Evolutionary conservation across 1,140 invertebrate species (phyloP).

Genomic region (Hylyphantes graminicola): DNA sequence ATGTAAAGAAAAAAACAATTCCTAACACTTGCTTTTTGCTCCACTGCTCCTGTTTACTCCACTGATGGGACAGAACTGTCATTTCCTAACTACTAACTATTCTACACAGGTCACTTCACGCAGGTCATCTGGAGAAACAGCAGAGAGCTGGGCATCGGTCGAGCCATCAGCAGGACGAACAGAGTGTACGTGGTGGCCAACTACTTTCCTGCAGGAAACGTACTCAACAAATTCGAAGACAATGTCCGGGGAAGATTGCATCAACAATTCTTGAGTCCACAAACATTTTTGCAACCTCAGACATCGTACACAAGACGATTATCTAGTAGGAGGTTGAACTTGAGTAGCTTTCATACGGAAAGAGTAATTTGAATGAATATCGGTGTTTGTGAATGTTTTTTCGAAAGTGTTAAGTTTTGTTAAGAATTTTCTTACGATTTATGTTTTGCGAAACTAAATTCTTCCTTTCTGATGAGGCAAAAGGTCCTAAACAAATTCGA

Average conservation of each 20-base stretch:
- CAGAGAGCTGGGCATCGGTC: slow-evolving; percentile 79
- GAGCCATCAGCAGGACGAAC: slow-evolving; percentile 73
- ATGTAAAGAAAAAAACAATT: no score
- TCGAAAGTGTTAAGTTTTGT: no score
- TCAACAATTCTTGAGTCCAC: neutral
- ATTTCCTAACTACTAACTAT: neutral
- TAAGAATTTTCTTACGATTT: no score
- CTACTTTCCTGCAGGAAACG: slow-evolving; percentile 87
- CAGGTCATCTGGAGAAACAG: slow-evolving; percentile 77
- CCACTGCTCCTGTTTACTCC: neutral
- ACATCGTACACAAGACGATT: neutral
- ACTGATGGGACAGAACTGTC: neutral
- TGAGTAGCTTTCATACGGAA: neutral
- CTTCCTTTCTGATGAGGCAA: no score
- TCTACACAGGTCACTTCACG: slow-evolving; percentile 66
- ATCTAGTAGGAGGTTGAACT: neutral
- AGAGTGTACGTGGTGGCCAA: slow-evolving; percentile 84
- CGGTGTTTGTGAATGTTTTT: no score
- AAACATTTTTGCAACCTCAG: neutral
- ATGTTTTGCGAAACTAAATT: no score
- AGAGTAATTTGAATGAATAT: neutral
- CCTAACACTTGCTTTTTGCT: no score
- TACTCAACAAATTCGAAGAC: slow-evolving; percentile 77
- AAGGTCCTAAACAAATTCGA: no score
- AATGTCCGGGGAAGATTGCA: slow-evolving; percentile 72